phyloP scores from a whole-genome alignment of 2,113 vertebrate genomes.

The Mastomys coucha region DNA sequence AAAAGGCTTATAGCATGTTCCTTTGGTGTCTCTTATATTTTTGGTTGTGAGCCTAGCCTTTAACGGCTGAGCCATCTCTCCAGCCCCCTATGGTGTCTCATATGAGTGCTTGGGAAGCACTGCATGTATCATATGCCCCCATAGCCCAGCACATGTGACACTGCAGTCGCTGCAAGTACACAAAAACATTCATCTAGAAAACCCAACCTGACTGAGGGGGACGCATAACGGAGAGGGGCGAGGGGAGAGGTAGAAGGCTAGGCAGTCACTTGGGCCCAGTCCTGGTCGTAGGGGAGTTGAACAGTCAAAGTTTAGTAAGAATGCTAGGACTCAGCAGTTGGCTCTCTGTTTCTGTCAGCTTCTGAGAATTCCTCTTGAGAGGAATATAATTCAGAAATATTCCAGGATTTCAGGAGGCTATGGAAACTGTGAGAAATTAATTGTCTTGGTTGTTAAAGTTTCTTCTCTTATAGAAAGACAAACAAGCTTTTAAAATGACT shows the following conservation, averaged over 20 bases:
- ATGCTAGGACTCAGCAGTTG: neutral
- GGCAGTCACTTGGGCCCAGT: neutral
- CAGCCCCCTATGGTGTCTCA: neutral
- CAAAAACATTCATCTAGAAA: neutral
- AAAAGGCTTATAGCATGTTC: neutral
- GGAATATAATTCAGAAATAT: neutral
- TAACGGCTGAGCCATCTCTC: too few relatives aligned
- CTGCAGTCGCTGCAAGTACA: neutral
- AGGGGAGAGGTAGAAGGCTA: neutral
- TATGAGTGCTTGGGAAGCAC: neutral
- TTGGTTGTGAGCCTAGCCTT: too few relatives aligned
- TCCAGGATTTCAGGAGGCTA: conserved; percentile 15
- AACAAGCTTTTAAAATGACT: neutral
- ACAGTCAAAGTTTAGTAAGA: neutral
- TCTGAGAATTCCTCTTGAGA: neutral
- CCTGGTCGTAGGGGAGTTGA: neutral
- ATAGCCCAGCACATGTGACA: neutral
- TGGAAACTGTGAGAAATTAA: neutral
- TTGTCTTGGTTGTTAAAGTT: neutral
- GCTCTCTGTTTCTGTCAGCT: neutral
- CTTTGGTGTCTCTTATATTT: neutral
- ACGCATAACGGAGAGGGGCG: neutral
- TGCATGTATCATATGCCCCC: neutral
- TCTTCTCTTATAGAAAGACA: neutral
- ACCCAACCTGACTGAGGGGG: neutral